Percentiles rank a stretch among this genome's conserved stretches.
Evolutionary conservation across 1,140 invertebrate species (phyloP).

Genomic region (Ceratosolen solmsi): DNA sequence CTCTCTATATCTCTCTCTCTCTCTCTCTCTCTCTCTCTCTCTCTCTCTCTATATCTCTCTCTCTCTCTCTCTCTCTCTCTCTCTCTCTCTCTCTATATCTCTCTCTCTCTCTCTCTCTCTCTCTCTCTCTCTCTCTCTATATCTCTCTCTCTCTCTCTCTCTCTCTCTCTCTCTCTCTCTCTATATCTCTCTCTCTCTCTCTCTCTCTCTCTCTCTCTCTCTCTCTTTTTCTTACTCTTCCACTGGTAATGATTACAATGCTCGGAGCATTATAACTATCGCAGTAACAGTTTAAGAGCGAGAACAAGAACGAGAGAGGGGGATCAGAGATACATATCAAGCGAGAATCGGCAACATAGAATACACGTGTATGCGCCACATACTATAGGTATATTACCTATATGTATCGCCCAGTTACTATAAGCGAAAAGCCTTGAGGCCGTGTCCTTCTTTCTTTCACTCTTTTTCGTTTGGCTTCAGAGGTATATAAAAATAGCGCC

Average conservation of each 20-base stretch:
- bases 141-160: neutral
- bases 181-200: neutral
- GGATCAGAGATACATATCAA: constrained; percentile 27
- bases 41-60: neutral
- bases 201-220: neutral
- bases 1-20: neutral
- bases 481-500: neutral
- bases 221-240: neutral
- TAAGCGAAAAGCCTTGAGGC: constrained; percentile 16
- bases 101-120: neutral
- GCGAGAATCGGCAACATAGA: neutral
- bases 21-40: neutral
- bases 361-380: neutral
- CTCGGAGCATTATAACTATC: constrained; percentile 9
- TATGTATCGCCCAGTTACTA: neutral
- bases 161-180: neutral
- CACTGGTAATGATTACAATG: constrained; percentile 29
- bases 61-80: neutral
- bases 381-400: neutral
- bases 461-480: neutral
- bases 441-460: neutral
- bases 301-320: neutral
- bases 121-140: neutral
- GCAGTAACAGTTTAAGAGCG: neutral
- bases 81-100: neutral